Evolutionary conservation across 2,797 vertebrate species (phyloP).

Genomic region (Pachyuromys duprasi): DNA sequence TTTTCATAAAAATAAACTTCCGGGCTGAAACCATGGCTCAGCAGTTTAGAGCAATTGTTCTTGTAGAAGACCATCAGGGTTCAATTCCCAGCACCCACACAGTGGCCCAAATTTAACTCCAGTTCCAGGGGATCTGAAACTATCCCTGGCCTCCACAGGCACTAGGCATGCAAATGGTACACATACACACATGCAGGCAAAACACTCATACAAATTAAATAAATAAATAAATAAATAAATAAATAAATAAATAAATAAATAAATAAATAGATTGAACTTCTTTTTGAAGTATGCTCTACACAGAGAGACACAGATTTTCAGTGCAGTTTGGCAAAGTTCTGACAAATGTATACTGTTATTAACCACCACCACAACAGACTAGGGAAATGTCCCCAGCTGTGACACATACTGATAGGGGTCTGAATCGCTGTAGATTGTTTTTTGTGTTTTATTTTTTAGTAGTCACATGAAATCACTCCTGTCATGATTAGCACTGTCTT

Average conservation of each 20-base stretch:
- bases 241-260: neutral
- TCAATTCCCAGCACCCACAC: neutral
- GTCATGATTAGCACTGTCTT: neutral
- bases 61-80: neutral
- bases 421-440: neutral
- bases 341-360: neutral
- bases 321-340: neutral
- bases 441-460: neutral
- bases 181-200: neutral
- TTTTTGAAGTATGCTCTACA: neutral
- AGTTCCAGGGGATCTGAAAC: neutral
- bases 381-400: too few species aligned
- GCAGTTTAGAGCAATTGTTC: neutral
- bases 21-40: neutral
- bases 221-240: neutral
- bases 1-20: slow-evolving; percentile 15
- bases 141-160: neutral
- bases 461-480: neutral
- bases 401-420: neutral
- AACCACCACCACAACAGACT: neutral
- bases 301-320: neutral
- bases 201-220: neutral
- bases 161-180: neutral
- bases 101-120: neutral
- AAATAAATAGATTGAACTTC: neutral